phyloP scores from a whole-genome alignment of 2,113 vertebrate genomes.

The Pomatorhinus ruficollis region DNA sequence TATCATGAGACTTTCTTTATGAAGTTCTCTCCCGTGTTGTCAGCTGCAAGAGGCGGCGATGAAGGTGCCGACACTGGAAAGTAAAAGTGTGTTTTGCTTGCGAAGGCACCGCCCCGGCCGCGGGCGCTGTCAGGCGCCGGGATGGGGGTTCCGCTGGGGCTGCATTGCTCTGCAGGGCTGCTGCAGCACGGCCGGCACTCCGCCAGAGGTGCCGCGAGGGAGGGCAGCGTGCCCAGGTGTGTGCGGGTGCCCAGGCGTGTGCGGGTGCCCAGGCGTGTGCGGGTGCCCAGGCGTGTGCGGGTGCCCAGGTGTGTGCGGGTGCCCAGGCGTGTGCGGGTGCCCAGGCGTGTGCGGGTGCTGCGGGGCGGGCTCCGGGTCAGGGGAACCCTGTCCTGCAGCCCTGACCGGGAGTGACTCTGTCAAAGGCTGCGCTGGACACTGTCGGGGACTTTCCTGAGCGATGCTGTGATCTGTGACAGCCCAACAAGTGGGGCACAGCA shows the following conservation, averaged over 20 bases:
- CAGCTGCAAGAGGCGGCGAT: slow-evolving; percentile 63
- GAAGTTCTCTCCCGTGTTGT: slow-evolving; percentile 76
- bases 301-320: not conserved
- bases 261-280: not conserved
- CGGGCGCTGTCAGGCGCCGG: not conserved
- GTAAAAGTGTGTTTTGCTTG: slow-evolving; percentile 64
- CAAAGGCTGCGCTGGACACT: fast-evolving
- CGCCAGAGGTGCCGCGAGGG: not conserved
- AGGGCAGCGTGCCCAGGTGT: not conserved
- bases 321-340: not conserved
- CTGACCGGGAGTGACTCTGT: not conserved
- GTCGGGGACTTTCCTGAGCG: fast-evolving
- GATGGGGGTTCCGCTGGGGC: not conserved
- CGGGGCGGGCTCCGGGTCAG: not conserved
- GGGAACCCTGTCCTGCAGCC: not conserved
- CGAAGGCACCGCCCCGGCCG: slow-evolving; percentile 4
- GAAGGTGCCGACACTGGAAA: slow-evolving; percentile 72
- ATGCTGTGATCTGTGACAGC: not conserved
- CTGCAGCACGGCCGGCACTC: not conserved
- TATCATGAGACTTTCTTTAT: slow-evolving; percentile 79
- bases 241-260: not conserved
- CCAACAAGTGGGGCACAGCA: fast-evolving
- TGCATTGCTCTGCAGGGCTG: not conserved
- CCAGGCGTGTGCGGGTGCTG: not conserved
- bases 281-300: not conserved